Conservation (phyloP, 2,888 invertebrate species). For the Epistrophella euchroma region DNA sequence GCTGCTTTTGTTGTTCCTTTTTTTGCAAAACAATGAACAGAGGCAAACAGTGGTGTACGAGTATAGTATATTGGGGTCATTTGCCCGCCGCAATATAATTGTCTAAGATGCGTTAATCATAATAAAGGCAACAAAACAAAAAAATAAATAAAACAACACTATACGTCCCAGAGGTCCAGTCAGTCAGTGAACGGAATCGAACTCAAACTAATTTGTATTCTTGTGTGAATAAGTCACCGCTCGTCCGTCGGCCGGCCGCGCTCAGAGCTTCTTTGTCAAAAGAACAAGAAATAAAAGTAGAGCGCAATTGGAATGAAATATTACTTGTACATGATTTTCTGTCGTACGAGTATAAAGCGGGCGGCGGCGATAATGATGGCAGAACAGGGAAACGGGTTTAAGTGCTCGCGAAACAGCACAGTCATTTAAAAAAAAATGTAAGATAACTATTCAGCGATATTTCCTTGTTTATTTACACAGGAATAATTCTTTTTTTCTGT, state of each 20-base stretch:
- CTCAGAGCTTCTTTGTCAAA: slow-evolving; percentile 39
- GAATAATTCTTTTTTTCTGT: background rate
- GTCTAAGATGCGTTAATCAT: slow-evolving; percentile 67
- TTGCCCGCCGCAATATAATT: slow-evolving; percentile 60
- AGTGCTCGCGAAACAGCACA: slow-evolving; percentile 34
- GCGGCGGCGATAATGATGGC: slow-evolving; percentile 10
- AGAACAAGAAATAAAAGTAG: slow-evolving; percentile 24
- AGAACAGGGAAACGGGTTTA: slow-evolving; percentile 38
- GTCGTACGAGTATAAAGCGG: slow-evolving; percentile 44
- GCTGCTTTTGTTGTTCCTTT: slow-evolving; percentile 27
- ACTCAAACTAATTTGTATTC: slow-evolving; percentile 36
- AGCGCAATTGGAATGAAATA: slow-evolving; percentile 39
- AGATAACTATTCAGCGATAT: slow-evolving; percentile 37
- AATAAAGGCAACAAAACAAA: slow-evolving; percentile 30
- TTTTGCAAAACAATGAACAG: slow-evolving; percentile 31
- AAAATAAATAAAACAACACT: background rate
- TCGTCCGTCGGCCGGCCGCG: no score
- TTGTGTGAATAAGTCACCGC: slow-evolving; percentile 16
- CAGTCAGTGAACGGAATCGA: slow-evolving; percentile 38
- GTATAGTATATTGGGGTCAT: slow-evolving; percentile 43
- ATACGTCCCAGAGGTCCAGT: slow-evolving; percentile 10
- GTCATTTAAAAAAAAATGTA: slow-evolving; percentile 55
- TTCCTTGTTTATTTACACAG: slow-evolving; percentile 11
- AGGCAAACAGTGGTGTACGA: background rate
- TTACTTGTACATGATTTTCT: slow-evolving; percentile 37